Evolutionary conservation across 2,888 invertebrate genomes (phyloP), one percentile per base, ranked within the genome.

Genomic region (Nemapogon koenigi): DNA sequence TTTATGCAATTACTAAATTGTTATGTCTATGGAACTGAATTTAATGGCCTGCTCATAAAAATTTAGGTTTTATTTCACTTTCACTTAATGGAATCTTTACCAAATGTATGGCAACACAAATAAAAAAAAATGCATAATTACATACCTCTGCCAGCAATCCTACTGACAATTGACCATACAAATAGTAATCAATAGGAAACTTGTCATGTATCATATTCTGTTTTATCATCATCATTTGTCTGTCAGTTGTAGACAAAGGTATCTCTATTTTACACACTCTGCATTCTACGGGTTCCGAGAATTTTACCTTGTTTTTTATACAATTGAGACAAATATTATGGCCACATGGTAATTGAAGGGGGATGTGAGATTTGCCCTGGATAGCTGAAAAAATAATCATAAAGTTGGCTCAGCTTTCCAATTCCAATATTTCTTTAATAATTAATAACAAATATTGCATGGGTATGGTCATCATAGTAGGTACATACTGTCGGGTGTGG

Each of bases 251-350:
- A 17, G 39, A 8, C 11, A 68, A 35, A 25, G 63, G 48, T 49
- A 72, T 66, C 26, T 59, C 48, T 4, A 56, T 49, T 6, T 62
- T 54, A 54, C 84, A 85, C 39, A 76, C 51, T 44, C 65, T 65
- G 50, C 85, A 85, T 32, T 63, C 59, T 27, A 82, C 61, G 0
- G 71, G 72, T 44, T 76, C 78, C 15, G 48, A 43, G 47, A 66
- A 69, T 45, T 58, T 64, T 1, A 62, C 42, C 16, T 65, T 55
- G 41, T 59, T 65, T 25, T 53, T 62, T 10, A 85, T 55, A 53
- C 90, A 90, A 35, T 67, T 78, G 46, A 86, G 85, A 49, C 90
- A 90, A 49, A 85, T 71, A 2, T 83, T 73, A 57, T 90, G 90
- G 1, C 84, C 84, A 52, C 90, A 90, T 42, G 72, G 51, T 41